Evolutionary conservation across 2,113 vertebrate genomes (phyloP).

Genomic region (Urocolius indicus): DNA sequence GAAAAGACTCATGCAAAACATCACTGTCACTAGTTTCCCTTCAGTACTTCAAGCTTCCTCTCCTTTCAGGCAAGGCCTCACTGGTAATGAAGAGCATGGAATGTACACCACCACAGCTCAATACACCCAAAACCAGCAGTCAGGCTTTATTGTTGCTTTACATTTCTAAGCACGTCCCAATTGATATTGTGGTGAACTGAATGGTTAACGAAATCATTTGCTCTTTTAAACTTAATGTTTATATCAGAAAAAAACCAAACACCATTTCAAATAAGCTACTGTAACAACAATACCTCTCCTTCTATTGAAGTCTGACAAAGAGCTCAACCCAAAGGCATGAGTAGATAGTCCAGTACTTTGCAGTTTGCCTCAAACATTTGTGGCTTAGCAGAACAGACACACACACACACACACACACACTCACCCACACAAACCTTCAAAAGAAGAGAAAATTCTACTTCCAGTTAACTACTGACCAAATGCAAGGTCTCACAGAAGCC

Average conservation of each 20-base stretch:
- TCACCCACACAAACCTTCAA: neutral
- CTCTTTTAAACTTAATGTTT: slow-evolving; percentile 7
- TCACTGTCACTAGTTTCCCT: neutral
- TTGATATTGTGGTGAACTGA: neutral
- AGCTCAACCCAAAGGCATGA: neutral
- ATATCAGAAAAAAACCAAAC: slow-evolving; percentile 43
- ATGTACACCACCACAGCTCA: neutral
- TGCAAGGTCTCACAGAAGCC: neutral
- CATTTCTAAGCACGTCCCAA: slow-evolving; percentile 48
- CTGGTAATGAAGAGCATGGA: neutral
- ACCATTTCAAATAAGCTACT: slow-evolving; percentile 11
- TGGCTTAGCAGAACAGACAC: slow-evolving; percentile 29
- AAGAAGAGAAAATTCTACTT: neutral
- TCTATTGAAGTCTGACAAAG: slow-evolving; percentile 2
- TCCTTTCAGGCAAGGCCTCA: neutral
- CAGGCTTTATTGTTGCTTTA: slow-evolving; percentile 45
- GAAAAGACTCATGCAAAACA: neutral
- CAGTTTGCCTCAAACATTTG: slow-evolving; percentile 10
- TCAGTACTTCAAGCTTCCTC: neutral
- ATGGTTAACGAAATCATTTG: neutral
- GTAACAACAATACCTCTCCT: slow-evolving; percentile 5
- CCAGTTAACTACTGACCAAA: neutral
- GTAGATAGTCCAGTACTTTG: neutral
- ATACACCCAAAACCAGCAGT: slow-evolving; percentile 8
- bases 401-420: too few relatives aligned